phyloP scores from a whole-genome alignment of 2,888 invertebrate species.

The Aromia moschata region DNA sequence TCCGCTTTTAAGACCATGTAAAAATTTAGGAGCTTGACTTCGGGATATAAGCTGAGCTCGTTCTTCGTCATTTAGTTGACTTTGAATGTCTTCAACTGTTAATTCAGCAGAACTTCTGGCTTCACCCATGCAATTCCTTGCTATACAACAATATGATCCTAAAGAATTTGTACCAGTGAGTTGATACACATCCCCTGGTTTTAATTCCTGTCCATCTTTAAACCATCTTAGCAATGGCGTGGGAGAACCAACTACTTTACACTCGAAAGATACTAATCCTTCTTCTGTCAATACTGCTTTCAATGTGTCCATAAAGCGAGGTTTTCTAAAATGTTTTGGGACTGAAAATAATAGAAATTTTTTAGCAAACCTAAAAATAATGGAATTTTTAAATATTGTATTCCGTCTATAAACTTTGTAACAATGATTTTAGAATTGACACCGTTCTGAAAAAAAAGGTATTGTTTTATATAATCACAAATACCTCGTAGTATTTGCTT shows the following conservation, averaged over 20 bases:
- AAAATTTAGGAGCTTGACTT: constrained; percentile 85
- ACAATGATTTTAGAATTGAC: no score
- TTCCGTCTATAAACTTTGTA: no score
- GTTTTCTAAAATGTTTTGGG: constrained; percentile 89
- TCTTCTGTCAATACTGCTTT: constrained; percentile 91
- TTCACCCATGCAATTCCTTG: constrained; percentile 91
- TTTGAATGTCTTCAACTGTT: constrained; percentile 90
- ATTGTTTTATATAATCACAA: no score
- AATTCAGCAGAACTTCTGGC: constrained; percentile 86
- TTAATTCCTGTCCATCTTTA: constrained; percentile 90
- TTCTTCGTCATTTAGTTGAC: constrained; percentile 88
- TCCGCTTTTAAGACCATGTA: constrained; percentile 81
- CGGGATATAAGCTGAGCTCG: constrained; percentile 76
- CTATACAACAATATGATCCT: constrained; percentile 89
- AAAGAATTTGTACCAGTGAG: constrained; percentile 89
- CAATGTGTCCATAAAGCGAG: constrained; percentile 88
- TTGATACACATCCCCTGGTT: constrained; percentile 92
- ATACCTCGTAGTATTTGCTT: no score
- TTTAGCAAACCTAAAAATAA: no score
- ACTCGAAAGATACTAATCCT: constrained; percentile 91
- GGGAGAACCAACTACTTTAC: constrained; percentile 92
- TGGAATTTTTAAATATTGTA: no score
- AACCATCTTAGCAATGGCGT: constrained; percentile 90
- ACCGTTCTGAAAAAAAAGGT: no score
- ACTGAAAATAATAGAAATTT: constrained; percentile 67